Evolutionary conservation across 2,888 invertebrate genomes (phyloP).

Genomic region (Ornithoptera alexandrae): DNA sequence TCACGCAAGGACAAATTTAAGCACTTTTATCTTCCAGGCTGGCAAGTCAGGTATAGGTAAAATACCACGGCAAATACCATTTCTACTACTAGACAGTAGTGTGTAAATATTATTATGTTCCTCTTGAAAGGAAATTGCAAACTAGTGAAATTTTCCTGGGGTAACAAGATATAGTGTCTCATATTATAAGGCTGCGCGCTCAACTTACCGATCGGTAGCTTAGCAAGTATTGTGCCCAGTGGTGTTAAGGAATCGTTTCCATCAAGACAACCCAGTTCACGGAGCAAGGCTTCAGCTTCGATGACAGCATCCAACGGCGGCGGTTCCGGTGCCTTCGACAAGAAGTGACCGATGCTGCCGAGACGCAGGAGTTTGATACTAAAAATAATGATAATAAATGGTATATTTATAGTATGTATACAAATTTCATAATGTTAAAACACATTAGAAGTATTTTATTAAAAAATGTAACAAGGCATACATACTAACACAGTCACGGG

Average conservation of each 20-base stretch:
- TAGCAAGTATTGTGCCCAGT: constrained; percentile 94
- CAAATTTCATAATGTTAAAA: not conserved
- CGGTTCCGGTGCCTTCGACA: constrained; percentile 97
- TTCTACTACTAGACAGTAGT: too few species aligned
- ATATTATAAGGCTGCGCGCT: too few species aligned
- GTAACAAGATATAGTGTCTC: not conserved
- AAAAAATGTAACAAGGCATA: too few species aligned
- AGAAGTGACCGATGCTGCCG: constrained; percentile 95
- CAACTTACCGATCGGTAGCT: constrained; percentile 87
- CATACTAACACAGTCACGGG: too few species aligned
- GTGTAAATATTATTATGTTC: not conserved
- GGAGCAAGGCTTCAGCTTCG: constrained; percentile 92
- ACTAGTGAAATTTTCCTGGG: too few species aligned
- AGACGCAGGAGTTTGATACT: constrained; percentile 88
- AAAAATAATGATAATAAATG: constrained; percentile 24
- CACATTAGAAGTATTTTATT: too few species aligned
- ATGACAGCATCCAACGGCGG: constrained; percentile 99
- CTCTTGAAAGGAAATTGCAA: too few species aligned
- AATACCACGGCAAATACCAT: too few species aligned
- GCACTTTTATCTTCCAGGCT: too few species aligned
- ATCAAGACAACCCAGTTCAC: constrained; percentile 96
- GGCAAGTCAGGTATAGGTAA: too few species aligned
- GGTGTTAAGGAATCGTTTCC: constrained; percentile 93
- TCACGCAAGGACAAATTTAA: too few species aligned
- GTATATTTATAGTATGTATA: not conserved